Percentiles rank a stretch among this genome's conserved stretches.
Conservation (phyloP, 37 sponge, comb jelly and placozoan genomes). For the Petrosia ficiformis region DNA sequence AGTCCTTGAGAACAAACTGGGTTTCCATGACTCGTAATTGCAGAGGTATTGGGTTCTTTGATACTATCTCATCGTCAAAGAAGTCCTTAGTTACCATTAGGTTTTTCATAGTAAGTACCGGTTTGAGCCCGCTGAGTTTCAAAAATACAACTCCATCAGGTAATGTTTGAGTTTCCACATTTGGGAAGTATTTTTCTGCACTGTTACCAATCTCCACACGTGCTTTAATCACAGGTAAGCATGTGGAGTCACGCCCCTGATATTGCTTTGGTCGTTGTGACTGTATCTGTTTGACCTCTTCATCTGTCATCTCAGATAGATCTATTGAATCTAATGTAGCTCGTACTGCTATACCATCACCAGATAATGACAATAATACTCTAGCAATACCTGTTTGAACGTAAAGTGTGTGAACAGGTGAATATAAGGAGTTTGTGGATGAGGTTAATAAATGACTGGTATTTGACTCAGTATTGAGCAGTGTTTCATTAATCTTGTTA, state of each 20-base stretch:
- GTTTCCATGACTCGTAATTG: constrained; percentile 43
- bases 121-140: constrained; percentile 7
- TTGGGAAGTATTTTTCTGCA: constrained; percentile 19
- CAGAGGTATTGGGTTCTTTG: constrained; percentile 38
- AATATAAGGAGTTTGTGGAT: too few species aligned
- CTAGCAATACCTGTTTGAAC: constrained; percentile 4
- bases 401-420: constrained; percentile 8
- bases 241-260: not conserved
- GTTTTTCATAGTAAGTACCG: constrained; percentile 22
- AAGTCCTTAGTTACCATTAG: constrained; percentile 37
- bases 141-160: constrained; percentile 31
- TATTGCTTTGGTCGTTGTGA: not conserved
- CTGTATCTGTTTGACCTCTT: not conserved
- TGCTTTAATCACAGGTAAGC: constrained; percentile 31
- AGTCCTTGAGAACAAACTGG: constrained; percentile 22
- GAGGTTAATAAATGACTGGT: too few species aligned
- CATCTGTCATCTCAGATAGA: constrained; percentile 11
- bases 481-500: too few species aligned
- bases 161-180: not conserved
- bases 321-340: constrained; percentile 18
- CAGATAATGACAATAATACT: constrained; percentile 13
- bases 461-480: too few species aligned
- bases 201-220: constrained; percentile 46
- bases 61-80: constrained; percentile 54
- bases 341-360: constrained; percentile 17